Evolutionary conservation across 1,140 invertebrate genomes (phyloP).

Genomic region (Tetramorium simillimum): DNA sequence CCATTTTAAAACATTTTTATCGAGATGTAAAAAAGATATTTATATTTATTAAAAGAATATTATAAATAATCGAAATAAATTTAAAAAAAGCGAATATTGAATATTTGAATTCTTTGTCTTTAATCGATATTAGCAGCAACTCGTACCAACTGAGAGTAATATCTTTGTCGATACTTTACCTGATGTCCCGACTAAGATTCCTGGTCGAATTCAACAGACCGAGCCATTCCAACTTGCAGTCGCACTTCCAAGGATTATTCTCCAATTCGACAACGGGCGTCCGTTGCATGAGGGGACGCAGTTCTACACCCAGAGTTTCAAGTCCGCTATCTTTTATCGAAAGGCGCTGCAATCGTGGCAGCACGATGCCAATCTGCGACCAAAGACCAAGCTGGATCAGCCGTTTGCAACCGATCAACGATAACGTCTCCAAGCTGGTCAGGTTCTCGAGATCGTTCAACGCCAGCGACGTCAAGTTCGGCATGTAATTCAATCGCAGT

Average conservation of each 20-base stretch:
- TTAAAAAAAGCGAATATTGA: background rate
- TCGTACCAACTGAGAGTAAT: conserved; percentile 5
- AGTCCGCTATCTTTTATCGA: conserved; percentile 77
- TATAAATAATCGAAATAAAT: background rate
- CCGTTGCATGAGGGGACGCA: conserved; percentile 79
- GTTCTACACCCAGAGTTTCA: conserved; percentile 72
- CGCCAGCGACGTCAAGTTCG: conserved; percentile 74
- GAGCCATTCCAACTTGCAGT: conserved; percentile 83
- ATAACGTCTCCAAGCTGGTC: conserved; percentile 77
- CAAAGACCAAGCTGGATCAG: conserved; percentile 66
- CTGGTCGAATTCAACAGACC: conserved; percentile 73
- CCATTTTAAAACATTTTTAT: conserved; percentile 8
- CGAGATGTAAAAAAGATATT: background rate
- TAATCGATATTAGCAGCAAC: background rate
- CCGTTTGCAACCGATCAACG: conserved; percentile 72
- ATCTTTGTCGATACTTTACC: conserved; percentile 69
- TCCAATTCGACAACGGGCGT: conserved; percentile 79
- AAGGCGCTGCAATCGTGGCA: conserved; percentile 78
- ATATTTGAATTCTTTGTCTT: background rate
- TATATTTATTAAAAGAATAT: background rate
- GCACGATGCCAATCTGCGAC: conserved; percentile 67
- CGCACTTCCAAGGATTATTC: conserved; percentile 84
- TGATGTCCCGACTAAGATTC: conserved; percentile 77
- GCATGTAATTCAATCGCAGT: conserved; percentile 79
- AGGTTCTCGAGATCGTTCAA: conserved; percentile 82